A percentile compares a stretch with the other conserved stretches of the same genome.
Evolutionary conservation across 2,888 invertebrate species (phyloP).

Genomic region (Drosophila antonietae): DNA sequence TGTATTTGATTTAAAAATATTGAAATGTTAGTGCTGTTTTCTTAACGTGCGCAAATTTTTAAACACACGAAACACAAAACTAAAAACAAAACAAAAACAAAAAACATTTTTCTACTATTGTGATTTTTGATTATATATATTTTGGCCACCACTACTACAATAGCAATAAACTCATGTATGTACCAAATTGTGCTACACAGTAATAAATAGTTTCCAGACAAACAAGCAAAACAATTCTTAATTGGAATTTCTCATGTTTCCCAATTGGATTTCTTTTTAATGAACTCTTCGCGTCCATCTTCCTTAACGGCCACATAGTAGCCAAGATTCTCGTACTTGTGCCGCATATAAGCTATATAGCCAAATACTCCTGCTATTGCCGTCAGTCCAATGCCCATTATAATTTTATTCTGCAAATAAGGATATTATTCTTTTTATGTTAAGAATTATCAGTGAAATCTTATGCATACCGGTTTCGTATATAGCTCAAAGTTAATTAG

Average conservation of each 20-base stretch:
- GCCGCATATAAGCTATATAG: constrained; percentile 94
- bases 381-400: constrained; percentile 93
- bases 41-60: constrained; percentile 69
- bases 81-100: not conserved
- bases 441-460: not conserved
- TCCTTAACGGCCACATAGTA: constrained; percentile 92
- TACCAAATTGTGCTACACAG: constrained; percentile 78
- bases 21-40: constrained; percentile 55
- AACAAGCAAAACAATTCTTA: constrained; percentile 1
- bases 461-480: constrained; percentile 91
- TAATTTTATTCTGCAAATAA: constrained; percentile 90
- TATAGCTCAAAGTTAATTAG: constrained; percentile 95
- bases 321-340: constrained; percentile 91
- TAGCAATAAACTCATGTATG: constrained; percentile 65
- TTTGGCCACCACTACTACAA: constrained; percentile 62
- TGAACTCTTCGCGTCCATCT: constrained; percentile 88
- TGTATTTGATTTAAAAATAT: constrained; percentile 41
- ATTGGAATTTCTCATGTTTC: constrained; percentile 87
- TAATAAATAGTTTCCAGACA: constrained; percentile 67
- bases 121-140: constrained; percentile 71
- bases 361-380: constrained; percentile 90
- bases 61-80: constrained; percentile 6
- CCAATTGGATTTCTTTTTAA: constrained; percentile 90
- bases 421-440: not conserved
- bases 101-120: constrained; percentile 77